Percentiles rank a stretch among this genome's conserved stretches.
phyloP scores from a whole-genome alignment of 1,140 invertebrate genomes.

The Scaptomyza hsui region DNA sequence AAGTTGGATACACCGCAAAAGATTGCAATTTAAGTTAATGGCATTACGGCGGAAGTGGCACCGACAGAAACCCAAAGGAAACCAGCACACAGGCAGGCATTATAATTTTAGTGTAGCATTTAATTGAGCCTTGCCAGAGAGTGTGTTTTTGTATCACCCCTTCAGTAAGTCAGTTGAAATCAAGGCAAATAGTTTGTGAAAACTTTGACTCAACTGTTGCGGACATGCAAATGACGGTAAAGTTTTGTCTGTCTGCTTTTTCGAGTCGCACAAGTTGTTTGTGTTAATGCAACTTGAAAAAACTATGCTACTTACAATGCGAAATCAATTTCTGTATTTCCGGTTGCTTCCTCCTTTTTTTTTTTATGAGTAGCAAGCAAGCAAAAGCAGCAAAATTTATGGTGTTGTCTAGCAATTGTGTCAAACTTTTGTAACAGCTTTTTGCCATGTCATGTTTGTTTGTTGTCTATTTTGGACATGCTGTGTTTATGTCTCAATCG shows the following conservation, averaged over 20 bases:
- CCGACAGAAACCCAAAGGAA: conserved; percentile 13
- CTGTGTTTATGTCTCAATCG: conserved; percentile 19
- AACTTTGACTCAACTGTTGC: conserved; percentile 70
- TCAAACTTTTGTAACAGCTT: conserved; percentile 48
- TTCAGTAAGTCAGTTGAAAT: not conserved
- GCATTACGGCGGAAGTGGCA: conserved; percentile 69
- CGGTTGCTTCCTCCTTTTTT: conserved; percentile 49
- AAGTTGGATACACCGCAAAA: conserved; percentile 52
- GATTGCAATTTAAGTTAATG: conserved; percentile 72
- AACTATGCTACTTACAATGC: conserved; percentile 66
- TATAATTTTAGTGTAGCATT: conserved; percentile 70
- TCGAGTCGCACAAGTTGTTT: conserved; percentile 54
- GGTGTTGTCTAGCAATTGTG: conserved; percentile 59
- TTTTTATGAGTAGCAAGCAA: conserved; percentile 8
- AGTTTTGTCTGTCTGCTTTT: conserved; percentile 47
- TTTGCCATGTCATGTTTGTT: conserved; percentile 34
- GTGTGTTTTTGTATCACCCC: not conserved
- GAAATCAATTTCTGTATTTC: conserved; percentile 77
- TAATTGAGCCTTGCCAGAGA: conserved; percentile 58
- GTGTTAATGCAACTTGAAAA: conserved; percentile 64
- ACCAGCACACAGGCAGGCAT: conserved; percentile 26
- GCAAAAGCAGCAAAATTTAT: conserved; percentile 50
- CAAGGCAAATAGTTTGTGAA: conserved; percentile 57
- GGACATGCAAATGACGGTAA: conserved; percentile 73
- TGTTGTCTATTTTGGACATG: conserved; percentile 34